Conservation (phyloP, 2,797 vertebrate genomes). For the Phyllotis vaccarum region DNA sequence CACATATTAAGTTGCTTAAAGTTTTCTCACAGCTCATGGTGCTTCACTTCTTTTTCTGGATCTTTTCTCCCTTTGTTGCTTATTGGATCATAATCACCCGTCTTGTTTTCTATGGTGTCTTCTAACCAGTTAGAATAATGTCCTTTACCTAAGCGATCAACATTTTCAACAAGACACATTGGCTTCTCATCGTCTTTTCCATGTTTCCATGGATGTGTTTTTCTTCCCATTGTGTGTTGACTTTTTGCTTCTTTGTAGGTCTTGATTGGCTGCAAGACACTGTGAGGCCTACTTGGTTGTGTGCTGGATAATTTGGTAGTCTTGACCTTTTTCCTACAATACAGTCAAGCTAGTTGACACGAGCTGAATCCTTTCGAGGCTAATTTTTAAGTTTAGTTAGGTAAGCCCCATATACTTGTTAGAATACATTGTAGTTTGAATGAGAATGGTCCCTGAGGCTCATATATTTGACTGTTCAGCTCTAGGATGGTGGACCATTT, state of each 20-base stretch:
- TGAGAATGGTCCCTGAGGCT: background rate
- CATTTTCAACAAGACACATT: background rate
- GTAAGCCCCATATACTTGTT: background rate
- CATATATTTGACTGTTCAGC: background rate
- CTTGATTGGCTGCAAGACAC: background rate
- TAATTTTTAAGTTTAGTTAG: slow-evolving; percentile 47
- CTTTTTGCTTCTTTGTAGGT: background rate
- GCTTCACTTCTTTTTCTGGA: background rate
- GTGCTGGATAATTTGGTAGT: slow-evolving; percentile 15
- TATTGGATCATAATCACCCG: background rate
- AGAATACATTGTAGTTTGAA: background rate
- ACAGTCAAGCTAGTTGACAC: background rate
- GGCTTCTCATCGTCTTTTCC: background rate
- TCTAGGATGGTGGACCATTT: background rate
- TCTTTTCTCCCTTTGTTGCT: background rate
- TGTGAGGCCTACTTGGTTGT: background rate
- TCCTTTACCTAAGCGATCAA: slow-evolving; percentile 29
- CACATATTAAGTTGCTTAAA: background rate
- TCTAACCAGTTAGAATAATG: background rate
- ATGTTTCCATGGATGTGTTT: background rate
- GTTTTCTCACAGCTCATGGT: background rate
- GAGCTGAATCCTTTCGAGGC: background rate
- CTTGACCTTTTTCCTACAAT: background rate
- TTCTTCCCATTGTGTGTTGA: background rate
- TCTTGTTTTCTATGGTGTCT: background rate